Evolutionary conservation across 1,140 invertebrate species (phyloP), one percentile per base, ranked within the genome.

Genomic region (Triops longicaudatus): DNA sequence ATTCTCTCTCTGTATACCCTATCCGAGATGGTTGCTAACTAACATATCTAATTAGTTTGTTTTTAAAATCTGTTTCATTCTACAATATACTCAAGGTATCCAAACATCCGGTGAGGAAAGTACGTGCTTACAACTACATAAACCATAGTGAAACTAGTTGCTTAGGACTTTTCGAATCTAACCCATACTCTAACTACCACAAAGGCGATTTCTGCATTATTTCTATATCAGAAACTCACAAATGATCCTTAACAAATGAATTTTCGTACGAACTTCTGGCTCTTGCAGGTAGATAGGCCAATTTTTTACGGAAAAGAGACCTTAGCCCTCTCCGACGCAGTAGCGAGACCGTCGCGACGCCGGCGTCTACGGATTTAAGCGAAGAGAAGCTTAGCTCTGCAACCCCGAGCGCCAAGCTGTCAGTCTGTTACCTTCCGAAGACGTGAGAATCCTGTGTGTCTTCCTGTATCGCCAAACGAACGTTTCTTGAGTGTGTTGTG

Each of bases 301-400:
- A 63, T 63, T 63, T 5, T 6, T 5, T 14, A 10, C 50, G 50
- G 14, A 63, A 63, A 10, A 2, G n/a, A 63, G 17, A 22, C 17
- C 31, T n/a, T 2, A 37, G 31, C 31, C 31, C 31, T 63, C 22
- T 22, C 50, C 14, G 50, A 63, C 50, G 50, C 50, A 63, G 50
- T 63, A 63, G 50, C 50, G n/a, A 63, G 50, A 63, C 17, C n/a
- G 50, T 63, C 22, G n/a, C 50, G 50, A 63, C 50, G 50, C 50
- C 50, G 50, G 50, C 50, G 50, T 63, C 50, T 63, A 63, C 50
- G 50, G 17, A 63, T 63, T 63, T 63, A 63, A 63, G 50, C 22
- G 3, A 63, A 22, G n/a, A 37, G 31, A 37, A 63, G 50, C 50
- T 63, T 63, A 63, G 50, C 50, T 37, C 50, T 6, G 50, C 50